Evolutionary conservation across 2,797 vertebrate species (phyloP).

Genomic region (Dromococcyx pavoninus): DNA sequence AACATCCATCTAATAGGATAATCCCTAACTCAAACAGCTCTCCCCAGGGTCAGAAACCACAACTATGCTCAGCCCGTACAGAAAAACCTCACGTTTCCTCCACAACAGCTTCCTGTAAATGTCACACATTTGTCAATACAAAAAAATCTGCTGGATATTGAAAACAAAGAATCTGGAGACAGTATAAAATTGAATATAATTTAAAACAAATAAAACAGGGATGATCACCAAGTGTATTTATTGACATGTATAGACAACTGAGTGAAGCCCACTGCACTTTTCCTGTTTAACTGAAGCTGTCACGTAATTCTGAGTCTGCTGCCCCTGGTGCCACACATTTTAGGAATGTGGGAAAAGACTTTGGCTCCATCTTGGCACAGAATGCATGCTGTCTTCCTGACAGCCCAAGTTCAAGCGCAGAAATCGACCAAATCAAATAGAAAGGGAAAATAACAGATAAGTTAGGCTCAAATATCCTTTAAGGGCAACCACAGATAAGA

Average conservation of each 20-base stretch:
- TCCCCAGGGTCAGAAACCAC: conserved; percentile 22
- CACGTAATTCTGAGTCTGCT: neutral
- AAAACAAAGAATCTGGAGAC: neutral
- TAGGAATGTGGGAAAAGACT: neutral
- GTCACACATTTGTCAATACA: neutral
- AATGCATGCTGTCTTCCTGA: neutral
- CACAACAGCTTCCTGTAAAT: conserved; percentile 5
- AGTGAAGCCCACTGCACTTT: neutral
- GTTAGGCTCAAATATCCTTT: neutral
- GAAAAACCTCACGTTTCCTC: conserved; percentile 16
- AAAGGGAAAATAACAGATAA: neutral
- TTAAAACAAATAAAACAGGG: neutral
- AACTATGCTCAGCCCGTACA: neutral
- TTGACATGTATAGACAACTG: neutral
- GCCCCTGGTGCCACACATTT: neutral
- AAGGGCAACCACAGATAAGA: neutral
- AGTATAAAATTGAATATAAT: neutral
- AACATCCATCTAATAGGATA: conserved; percentile 21
- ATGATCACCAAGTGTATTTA: neutral
- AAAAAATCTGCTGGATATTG: conserved; percentile 21
- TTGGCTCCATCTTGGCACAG: neutral
- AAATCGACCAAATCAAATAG: neutral
- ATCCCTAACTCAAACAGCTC: conserved; percentile 15
- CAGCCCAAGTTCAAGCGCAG: neutral
- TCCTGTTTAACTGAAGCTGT: neutral